A percentile compares a stretch with the other conserved stretches of the same genome.
Evolutionary conservation across 2,888 invertebrate species (phyloP).

Genomic region (Alloscopus bannaensis): DNA sequence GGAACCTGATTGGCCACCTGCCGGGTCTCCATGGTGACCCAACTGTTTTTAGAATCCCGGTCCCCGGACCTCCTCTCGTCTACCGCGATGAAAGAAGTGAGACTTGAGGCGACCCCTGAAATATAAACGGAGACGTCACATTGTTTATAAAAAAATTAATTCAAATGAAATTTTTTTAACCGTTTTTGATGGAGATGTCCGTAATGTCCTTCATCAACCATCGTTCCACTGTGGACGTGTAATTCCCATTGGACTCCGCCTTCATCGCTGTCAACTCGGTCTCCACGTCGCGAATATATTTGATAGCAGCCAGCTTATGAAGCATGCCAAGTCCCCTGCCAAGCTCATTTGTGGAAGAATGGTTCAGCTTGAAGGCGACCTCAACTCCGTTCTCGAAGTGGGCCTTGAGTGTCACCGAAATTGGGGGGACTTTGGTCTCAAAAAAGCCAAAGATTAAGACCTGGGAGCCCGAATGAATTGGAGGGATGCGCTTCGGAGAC

Average conservation of each 20-base stretch:
- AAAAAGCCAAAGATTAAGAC: conserved; percentile 68
- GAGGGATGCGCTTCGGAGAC: conserved; percentile 66
- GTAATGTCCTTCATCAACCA: conserved; percentile 67
- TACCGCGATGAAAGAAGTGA: conserved; percentile 70
- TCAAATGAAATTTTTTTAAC: conserved; percentile 26
- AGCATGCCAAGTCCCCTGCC: conserved; percentile 65
- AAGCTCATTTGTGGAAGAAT: conserved; percentile 48
- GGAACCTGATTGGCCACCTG: conserved; percentile 70
- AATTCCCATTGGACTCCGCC: no score
- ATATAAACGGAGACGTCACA: no score
- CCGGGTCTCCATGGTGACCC: no score
- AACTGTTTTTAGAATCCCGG: no score
- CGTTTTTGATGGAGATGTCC: conserved; percentile 64
- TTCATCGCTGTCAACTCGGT: no score
- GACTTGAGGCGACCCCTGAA: conserved; percentile 69
- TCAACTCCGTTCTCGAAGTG: no score
- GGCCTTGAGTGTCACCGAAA: conserved; percentile 59
- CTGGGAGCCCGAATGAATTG: conserved; percentile 72
- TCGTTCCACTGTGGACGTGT: no score
- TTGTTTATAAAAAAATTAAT: no score
- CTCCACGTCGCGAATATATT: conserved; percentile 33
- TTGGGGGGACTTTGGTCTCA: conserved; percentile 34
- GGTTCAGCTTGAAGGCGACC: conserved; percentile 18
- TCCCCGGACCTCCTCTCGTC: conserved; percentile 70
- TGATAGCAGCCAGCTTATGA: conserved; percentile 67